These are phyloP conservation scores for Pterocles burchelli DNA, from an alignment of 2,113 vertebrate genomes.

Conservation along the genomic window DNA sequence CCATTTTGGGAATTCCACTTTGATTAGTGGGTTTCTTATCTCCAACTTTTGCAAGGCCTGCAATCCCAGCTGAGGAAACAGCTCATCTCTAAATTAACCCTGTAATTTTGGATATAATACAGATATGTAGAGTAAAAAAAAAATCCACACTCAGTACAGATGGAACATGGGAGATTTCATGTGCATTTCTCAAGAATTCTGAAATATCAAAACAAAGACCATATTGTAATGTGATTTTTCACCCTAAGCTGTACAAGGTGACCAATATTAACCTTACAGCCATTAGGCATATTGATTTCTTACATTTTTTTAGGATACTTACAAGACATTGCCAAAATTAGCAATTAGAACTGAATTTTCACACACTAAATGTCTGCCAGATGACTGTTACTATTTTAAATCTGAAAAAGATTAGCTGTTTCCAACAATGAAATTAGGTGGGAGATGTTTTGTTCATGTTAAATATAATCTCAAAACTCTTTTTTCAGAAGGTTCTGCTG, in stretches of 20 bases:
- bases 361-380: neutral
- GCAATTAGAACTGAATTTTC: neutral
- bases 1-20: neutral
- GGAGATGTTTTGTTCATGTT: neutral
- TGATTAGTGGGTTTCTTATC: neutral
- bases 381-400: neutral
- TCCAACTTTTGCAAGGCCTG: neutral
- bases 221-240: neutral
- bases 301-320: neutral
- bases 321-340: neutral
- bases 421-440: neutral
- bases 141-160: neutral
- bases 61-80: neutral
- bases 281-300: neutral
- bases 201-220: neutral
- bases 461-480: neutral
- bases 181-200: neutral
- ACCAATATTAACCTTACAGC: neutral
- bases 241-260: neutral
- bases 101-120: neutral
- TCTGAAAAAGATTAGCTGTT: neutral
- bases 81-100: neutral
- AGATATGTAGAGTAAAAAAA: neutral
- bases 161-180: neutral
- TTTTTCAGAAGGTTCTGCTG: neutral